These are phyloP conservation scores for Tringa solitaria DNA, from an alignment of 2,113 vertebrate species.

Conservation along the genomic window DNA sequence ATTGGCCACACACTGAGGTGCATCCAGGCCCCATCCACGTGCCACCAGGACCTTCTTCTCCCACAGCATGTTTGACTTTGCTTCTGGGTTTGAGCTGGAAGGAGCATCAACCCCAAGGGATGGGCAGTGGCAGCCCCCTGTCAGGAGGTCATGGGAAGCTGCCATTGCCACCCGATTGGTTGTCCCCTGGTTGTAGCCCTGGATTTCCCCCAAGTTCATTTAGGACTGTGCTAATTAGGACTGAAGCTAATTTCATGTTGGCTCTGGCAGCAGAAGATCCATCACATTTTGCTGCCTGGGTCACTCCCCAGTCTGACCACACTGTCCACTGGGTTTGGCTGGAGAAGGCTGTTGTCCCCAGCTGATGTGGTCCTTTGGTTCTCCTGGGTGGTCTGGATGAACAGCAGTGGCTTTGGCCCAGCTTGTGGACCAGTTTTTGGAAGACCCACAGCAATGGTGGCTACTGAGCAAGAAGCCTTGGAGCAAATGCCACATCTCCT, in stretches of 20 bases:
- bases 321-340: neutral
- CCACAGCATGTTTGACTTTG: neutral
- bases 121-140: neutral
- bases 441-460: neutral
- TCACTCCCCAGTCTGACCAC: neutral
- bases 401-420: neutral
- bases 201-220: neutral
- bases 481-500: neutral
- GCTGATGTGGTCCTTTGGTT: neutral
- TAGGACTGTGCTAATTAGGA: neutral
- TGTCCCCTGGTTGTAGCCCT: too few species aligned
- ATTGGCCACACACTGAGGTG: neutral
- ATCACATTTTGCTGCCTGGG: accelerated
- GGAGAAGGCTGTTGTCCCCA: neutral
- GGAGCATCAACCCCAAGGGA: too few species aligned
- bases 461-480: neutral
- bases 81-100: neutral
- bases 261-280: neutral
- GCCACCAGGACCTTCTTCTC: neutral
- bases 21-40: accelerated
- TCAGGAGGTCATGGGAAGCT: neutral
- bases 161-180: accelerated
- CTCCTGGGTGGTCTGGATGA: neutral
- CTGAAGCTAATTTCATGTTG: neutral
- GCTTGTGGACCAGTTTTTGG: neutral